A percentile compares a stretch with the other conserved stretches of the same genome.
These are phyloP conservation scores for Schrankia costaestrigalis DNA, from an alignment of 2,888 invertebrate genomes.

Conservation along the genomic window DNA sequence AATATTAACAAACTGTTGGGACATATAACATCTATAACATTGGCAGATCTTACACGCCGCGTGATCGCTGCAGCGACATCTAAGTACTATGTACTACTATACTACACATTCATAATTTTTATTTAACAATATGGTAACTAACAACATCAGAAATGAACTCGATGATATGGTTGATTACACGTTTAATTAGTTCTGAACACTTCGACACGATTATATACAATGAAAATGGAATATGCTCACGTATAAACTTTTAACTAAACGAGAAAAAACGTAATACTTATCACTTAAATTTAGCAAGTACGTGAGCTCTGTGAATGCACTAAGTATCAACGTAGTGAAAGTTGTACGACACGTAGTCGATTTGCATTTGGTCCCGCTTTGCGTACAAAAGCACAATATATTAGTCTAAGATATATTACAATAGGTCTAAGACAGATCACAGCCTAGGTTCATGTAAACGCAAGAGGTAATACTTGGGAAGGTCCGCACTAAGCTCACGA, in stretches of 20 bases:
- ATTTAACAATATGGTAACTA: conserved; percentile 34
- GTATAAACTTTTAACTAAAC: too few relatives aligned
- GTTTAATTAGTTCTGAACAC: conserved; percentile 28
- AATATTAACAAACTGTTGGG: conserved; percentile 31
- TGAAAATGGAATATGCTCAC: conserved; percentile 18
- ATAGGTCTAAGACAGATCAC: conserved; percentile 74
- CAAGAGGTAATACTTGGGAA: conserved; percentile 38
- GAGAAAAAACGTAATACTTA: conserved; percentile 2
- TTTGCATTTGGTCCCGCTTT: conserved; percentile 58
- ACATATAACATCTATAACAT: conserved; percentile 34
- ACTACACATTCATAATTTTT: conserved; percentile 18
- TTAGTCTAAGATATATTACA: conserved; percentile 32
- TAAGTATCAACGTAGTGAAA: conserved; percentile 8
- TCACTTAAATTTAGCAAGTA: conserved; percentile 14
- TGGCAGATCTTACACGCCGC: conserved; percentile 47
- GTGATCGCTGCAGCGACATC: conserved; percentile 36
- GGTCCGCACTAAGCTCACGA: conserved; percentile 17
- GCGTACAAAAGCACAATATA: conserved; percentile 55
- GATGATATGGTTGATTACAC: conserved; percentile 31
- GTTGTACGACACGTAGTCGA: conserved; percentile 14
- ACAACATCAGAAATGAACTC: conserved; percentile 30
- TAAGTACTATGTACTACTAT: conserved; percentile 26
- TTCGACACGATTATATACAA: conserved; percentile 31
- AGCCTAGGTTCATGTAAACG: conserved; percentile 65
- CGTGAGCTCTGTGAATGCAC: conserved; percentile 24